Evolutionary conservation across 2,797 vertebrate species (phyloP).

Genomic region (Xiphorhynchus erythropygius): DNA sequence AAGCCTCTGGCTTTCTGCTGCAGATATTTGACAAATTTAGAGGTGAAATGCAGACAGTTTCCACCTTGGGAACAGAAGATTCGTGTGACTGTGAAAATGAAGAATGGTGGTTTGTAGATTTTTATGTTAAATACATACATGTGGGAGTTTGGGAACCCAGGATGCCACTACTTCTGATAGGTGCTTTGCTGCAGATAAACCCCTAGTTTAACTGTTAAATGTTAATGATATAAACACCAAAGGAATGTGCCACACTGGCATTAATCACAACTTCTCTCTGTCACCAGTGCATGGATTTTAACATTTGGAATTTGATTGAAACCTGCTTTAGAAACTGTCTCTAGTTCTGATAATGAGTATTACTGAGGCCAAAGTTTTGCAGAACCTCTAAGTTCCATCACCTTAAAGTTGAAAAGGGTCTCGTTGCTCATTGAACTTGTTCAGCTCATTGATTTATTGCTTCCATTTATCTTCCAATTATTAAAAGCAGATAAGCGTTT

Average conservation of each 20-base stretch:
- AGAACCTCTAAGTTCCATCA: background rate
- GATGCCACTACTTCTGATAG: background rate
- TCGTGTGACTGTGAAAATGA: background rate
- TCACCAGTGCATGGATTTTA: background rate
- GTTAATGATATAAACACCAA: background rate
- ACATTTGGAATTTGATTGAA: background rate
- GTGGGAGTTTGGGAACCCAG: background rate
- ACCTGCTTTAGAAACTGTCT: background rate
- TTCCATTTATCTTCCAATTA: slow-evolving; percentile 22
- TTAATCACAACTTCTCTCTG: background rate
- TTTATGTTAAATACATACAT: background rate
- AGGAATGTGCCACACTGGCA: background rate
- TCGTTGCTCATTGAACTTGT: background rate
- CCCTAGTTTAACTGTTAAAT: background rate
- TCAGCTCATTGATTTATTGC: background rate
- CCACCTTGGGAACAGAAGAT: background rate
- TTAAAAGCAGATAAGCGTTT: slow-evolving; percentile 33
- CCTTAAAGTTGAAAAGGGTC: background rate
- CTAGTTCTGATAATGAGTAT: background rate
- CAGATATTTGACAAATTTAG: background rate
- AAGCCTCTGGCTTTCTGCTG: background rate
- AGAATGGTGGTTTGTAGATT: background rate
- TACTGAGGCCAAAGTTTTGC: background rate
- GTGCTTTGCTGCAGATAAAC: background rate
- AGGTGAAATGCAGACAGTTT: background rate